Evolutionary conservation across 2,888 invertebrate genomes (phyloP).

Genomic region (Nomada hirtipes): DNA sequence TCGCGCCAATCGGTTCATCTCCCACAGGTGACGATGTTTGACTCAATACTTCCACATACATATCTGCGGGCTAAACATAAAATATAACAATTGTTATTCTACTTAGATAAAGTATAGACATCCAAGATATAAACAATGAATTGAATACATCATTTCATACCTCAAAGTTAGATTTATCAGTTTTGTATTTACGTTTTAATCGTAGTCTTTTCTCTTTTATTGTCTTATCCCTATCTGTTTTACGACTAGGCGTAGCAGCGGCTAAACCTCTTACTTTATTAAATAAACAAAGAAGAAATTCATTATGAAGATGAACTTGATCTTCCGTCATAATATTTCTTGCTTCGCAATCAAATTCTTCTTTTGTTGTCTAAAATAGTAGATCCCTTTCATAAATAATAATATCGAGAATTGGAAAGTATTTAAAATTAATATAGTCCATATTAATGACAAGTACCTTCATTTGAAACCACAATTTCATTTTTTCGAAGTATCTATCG

Average conservation of each 20-base stretch:
- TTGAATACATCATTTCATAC: conserved; percentile 80
- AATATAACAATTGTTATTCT: background rate
- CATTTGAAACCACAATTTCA: conserved; percentile 90
- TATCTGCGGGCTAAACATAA: conserved; percentile 81
- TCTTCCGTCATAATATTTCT: conserved; percentile 90
- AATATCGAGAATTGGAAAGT: background rate
- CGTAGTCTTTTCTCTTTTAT: conserved; percentile 79
- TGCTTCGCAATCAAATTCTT: conserved; percentile 93
- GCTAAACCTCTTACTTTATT: conserved; percentile 88
- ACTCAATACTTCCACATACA: conserved; percentile 81
- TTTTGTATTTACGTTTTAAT: conserved; percentile 84
- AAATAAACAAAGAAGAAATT: conserved; percentile 92
- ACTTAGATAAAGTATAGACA: background rate
- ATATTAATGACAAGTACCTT: conserved; percentile 77
- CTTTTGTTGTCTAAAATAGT: conserved; percentile 89
- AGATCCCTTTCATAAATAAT: conserved; percentile 10
- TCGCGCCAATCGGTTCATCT: conserved; percentile 84
- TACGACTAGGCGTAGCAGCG: conserved; percentile 82
- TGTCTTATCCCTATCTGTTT: conserved; percentile 84
- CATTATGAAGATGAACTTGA: conserved; percentile 93
- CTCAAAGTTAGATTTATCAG: conserved; percentile 83
- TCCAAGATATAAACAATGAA: background rate
- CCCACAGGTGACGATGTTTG: conserved; percentile 82
- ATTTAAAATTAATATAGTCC: conserved; percentile 15
- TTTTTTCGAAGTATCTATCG: conserved; percentile 87